Evolutionary conservation across 2,113 vertebrate genomes (phyloP), one percentile per base, ranked within the genome.

Genomic region (Propithecus coquereli): DNA sequence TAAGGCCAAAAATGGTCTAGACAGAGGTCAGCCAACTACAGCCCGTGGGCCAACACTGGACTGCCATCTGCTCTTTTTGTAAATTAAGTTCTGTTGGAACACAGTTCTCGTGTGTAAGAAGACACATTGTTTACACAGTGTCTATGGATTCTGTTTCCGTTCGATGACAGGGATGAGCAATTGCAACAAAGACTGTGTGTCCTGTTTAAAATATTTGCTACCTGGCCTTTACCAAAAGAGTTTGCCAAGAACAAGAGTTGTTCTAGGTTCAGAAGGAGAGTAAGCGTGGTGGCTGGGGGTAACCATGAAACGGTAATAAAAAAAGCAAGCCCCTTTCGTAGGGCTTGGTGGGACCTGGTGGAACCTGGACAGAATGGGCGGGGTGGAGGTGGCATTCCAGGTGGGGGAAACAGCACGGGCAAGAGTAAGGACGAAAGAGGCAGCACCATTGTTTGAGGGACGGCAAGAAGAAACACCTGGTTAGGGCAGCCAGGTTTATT

Each of bases 31-130:
- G 63, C 17, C 74, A 91, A 92, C 57, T 71, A 47, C 3, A 54
- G 43, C 65, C 22, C 57, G 2, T 65, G 32, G 76, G 20, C n/a
- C 63, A 12, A 86, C 81, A 85, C 32, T 47, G 30, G 37, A 79
- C 6, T 73, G n/a, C 5, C n/a, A 66, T 11, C 52, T 95, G 50
- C 27, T 63, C 25, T 65, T 74, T 70, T 85, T 91, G 16, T 74
- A 91, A 92, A 70, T 84, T 74, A 90, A 95, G 32, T 52, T 96
- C 92, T 90, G 87, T 13, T 82, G 4, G 40, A 68, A 79, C 22
- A 83, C 5, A 82, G 25, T 23, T 32, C 45, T 43, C 47, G 32
- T 32, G 73, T 32, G 27, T 47, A 18, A 8, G 8, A 76, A 76
- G 73, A 76, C 43, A 47, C 40, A 47, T 2, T 76, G 43, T 20